Conservation (phyloP, 2,797 vertebrate genomes). For the Smutsia gigantea region DNA sequence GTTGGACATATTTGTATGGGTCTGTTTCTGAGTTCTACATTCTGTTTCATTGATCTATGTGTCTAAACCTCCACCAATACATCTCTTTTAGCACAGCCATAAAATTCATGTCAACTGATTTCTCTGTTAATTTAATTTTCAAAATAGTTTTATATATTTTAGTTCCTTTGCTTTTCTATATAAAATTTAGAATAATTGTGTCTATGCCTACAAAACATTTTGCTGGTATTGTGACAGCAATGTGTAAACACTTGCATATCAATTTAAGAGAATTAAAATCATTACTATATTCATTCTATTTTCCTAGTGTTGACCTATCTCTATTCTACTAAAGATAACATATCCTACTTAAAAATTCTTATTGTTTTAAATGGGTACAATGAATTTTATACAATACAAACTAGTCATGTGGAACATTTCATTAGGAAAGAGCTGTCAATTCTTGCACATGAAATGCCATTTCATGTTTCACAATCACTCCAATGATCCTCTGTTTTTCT, state of each 20-base stretch:
- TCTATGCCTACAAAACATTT: background rate
- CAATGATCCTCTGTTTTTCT: slow-evolving; percentile 20
- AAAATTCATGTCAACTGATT: background rate
- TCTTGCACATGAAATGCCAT: slow-evolving; percentile 15
- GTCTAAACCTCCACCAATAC: background rate
- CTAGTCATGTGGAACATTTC: slow-evolving; percentile 28
- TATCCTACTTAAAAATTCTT: background rate
- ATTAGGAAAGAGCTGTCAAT: slow-evolving; percentile 31
- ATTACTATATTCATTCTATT: background rate
- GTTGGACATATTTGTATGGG: background rate
- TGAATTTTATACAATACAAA: background rate
- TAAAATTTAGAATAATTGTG: background rate
- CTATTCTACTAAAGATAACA: background rate
- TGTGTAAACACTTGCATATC: background rate
- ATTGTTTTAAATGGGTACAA: slow-evolving; percentile 31
- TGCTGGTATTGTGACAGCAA: background rate
- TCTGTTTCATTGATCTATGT: background rate
- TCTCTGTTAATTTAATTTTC: background rate
- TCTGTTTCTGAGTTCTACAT: background rate
- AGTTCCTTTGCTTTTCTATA: background rate
- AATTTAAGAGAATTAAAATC: background rate
- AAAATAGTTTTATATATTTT: background rate
- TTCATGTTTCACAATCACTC: slow-evolving; percentile 45
- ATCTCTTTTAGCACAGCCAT: background rate
- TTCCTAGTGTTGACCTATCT: background rate